Percentiles rank a stretch among this genome's conserved stretches.
Evolutionary conservation across 2,888 invertebrate species (phyloP).

Genomic region (Tiphia femorata): DNA sequence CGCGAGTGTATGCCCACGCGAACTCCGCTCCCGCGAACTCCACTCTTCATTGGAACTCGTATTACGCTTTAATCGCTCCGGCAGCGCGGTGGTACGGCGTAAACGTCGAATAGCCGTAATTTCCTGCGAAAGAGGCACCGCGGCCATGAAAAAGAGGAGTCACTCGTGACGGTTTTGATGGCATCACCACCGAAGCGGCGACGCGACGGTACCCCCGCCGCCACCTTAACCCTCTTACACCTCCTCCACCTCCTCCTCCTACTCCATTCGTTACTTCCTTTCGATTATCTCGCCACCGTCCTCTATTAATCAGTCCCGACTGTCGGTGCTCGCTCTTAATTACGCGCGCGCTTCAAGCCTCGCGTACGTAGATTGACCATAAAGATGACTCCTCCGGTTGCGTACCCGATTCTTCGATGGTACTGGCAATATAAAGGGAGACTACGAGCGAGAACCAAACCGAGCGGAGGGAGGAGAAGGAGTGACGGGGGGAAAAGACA

Average conservation of each 20-base stretch:
- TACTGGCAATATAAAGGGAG: constrained; percentile 41
- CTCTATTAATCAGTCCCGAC: constrained; percentile 67
- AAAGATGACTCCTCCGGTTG: constrained; percentile 62
- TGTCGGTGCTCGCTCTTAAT: constrained; percentile 64
- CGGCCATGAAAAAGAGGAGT: constrained; percentile 34
- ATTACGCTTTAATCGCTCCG: neutral
- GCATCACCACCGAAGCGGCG: neutral
- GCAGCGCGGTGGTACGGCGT: neutral
- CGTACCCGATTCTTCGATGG: constrained; percentile 55
- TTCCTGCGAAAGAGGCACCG: constrained; percentile 35
- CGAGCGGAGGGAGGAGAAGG: neutral
- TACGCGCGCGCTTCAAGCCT: constrained; percentile 57
- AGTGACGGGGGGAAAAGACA: constrained; percentile 19
- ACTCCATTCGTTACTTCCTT: constrained; percentile 61
- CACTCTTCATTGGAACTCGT: no score
- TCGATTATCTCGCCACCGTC: constrained; percentile 66
- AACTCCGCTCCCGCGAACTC: no score
- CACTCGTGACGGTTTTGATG: no score
- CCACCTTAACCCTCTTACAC: no score
- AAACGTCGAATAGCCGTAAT: constrained; percentile 36
- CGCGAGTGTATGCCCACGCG: no score
- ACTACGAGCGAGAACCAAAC: constrained; percentile 26
- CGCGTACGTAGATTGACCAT: constrained; percentile 64
- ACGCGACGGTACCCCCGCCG: constrained; percentile 29
- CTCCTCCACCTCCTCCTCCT: no score